Conservation (phyloP, 2,113 vertebrate species). For the Bombycilla garrulus region DNA sequence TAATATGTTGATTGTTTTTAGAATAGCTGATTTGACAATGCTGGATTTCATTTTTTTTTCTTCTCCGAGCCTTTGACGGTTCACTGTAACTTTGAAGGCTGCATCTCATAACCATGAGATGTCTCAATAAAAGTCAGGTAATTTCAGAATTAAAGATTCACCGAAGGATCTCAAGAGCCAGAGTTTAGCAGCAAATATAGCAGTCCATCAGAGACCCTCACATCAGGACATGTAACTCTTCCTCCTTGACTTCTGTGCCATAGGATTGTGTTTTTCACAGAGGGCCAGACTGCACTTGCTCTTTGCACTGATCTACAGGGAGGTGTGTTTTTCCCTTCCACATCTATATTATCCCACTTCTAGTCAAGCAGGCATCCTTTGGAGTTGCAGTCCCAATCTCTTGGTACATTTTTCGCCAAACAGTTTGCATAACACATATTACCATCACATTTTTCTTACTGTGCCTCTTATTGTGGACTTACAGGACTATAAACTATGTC, state of each 20-base stretch:
- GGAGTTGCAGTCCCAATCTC: not conserved
- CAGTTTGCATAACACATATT: not conserved
- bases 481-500: not conserved
- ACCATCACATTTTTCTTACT: not conserved
- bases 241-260: accelerated
- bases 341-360: not conserved
- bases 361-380: not conserved
- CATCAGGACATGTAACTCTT: not conserved
- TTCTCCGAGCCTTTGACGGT: not conserved
- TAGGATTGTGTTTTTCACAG: not conserved
- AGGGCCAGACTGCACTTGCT: not conserved
- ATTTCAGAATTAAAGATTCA: not conserved
- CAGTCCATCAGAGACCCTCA: not conserved
- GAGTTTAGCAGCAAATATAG: not conserved
- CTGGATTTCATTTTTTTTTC: not conserved
- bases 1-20: not conserved
- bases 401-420: not conserved
- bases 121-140: not conserved
- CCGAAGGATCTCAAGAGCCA: not conserved
- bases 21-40: not conserved
- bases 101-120: not conserved
- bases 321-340: not conserved
- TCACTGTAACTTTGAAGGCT: not conserved
- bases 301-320: not conserved
- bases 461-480: not conserved